phyloP scores from a whole-genome alignment of 2,888 invertebrate genomes.

The Meliscaeva auricollis region DNA sequence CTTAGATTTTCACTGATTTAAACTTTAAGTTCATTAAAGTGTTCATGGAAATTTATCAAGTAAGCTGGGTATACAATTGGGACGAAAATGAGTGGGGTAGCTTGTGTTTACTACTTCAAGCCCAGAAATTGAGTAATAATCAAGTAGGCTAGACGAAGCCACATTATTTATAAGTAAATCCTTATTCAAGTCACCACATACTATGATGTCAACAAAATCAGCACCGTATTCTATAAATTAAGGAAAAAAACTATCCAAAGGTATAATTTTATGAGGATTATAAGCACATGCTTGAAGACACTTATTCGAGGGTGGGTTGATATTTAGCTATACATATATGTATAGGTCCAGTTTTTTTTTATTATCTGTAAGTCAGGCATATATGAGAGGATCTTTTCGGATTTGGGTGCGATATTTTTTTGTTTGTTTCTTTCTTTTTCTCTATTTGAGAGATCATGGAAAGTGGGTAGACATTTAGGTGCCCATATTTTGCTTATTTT shows the following conservation, averaged over 20 bases:
- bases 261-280: slow-evolving; percentile 9
- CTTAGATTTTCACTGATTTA: slow-evolving; percentile 13
- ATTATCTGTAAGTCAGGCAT: no score
- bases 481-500: no score
- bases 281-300: slow-evolving; percentile 14
- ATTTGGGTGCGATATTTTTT: no score
- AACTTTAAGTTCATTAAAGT: slow-evolving; percentile 11
- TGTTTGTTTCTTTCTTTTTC: no score
- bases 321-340: no score
- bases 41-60: slow-evolving; percentile 1
- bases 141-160: background rate
- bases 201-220: background rate
- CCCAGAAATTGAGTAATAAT: background rate
- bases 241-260: background rate
- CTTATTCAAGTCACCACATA: background rate
- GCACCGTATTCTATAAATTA: slow-evolving; percentile 9
- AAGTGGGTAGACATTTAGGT: no score
- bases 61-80: slow-evolving; percentile 1
- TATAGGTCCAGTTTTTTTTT: no score
- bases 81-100: background rate
- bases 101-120: slow-evolving; percentile 4
- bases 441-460: no score
- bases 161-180: background rate
- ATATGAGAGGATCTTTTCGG: no score
- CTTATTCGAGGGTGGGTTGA: no score